Evolutionary conservation across 1,140 invertebrate species (phyloP), one percentile per base, ranked within the genome.

Genomic region (Saccostrea cuccullata): DNA sequence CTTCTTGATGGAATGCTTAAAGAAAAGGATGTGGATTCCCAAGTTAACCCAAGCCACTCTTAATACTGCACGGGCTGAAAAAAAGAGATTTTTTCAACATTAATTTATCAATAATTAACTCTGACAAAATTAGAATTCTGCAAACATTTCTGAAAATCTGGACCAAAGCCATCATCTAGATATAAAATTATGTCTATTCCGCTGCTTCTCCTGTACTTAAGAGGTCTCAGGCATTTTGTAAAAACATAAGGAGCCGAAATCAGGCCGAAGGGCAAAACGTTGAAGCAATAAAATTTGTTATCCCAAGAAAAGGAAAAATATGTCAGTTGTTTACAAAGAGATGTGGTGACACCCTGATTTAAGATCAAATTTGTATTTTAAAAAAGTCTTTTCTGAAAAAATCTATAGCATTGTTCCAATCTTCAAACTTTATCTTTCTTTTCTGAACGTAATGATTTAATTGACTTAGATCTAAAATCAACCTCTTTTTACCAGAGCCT

Each of bases 271-370:
- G 23, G 55, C 12, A 86, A 83, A 82, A 88, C 30, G 30, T 36
- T 36, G 30, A 36, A 36, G 2, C 30, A 36, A 36, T 36, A 36
- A 36, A 36, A 36, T 36, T 36, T 36, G 30, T 15, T 40, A 77
- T 87, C 47, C 26, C n/a, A 91, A 3, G 17, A 82, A 77, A 91
- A 91, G 17, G 77, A 87, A 47, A 88, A 86, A 88, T 40, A 91
- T 6, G 82, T 67, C 36, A 77, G n/a, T 20, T 67, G 15, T 67
- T 70, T 77, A 70, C 83, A 90, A 20, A 89, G 89, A 67, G 87
- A 87, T 55, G 40, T 88, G 84, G 84, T 87, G 86, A 87, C 87
- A 90, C 13, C 87, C 89, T 20, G 82, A 86, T 55, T 82, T 87
- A 12, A 90, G 56, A 86, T 90, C 90, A 55, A 88, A 90, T 20